A percentile compares a stretch with the other conserved stretches of the same genome.
phyloP scores from a whole-genome alignment of 2,797 vertebrate genomes.

The Geotria australis region DNA sequence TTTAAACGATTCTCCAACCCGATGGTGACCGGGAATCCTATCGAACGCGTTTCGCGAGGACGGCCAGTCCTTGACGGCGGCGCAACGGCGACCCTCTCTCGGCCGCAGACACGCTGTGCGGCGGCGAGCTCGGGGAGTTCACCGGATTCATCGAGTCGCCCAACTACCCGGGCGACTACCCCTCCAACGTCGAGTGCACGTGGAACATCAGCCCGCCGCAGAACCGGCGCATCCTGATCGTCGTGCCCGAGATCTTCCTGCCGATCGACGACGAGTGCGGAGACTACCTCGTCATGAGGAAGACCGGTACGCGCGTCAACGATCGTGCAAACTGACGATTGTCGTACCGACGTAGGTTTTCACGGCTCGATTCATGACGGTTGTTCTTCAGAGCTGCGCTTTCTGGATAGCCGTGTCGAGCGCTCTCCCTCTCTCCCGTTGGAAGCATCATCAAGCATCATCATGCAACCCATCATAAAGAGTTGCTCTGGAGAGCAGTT shows the following conservation, averaged over 20 bases:
- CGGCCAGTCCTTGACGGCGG: too few relatives aligned
- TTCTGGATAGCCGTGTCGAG: too few relatives aligned
- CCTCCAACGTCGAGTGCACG: constrained; percentile 66
- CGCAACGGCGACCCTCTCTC: background rate
- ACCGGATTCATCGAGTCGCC: constrained; percentile 84
- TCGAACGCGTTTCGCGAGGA: too few relatives aligned
- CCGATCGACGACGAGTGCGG: constrained; percentile 92
- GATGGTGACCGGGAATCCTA: too few relatives aligned
- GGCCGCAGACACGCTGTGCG: constrained; percentile 50
- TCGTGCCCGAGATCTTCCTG: constrained; percentile 84
- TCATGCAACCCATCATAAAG: too few relatives aligned
- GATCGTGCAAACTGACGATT: too few relatives aligned
- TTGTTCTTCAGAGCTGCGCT: too few relatives aligned
- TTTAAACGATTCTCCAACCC: background rate
- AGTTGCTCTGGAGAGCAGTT: too few relatives aligned
- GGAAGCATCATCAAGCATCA: too few relatives aligned
- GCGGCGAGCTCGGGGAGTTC: constrained; percentile 71
- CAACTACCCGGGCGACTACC: constrained; percentile 90
- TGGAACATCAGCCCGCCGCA: constrained; percentile 80
- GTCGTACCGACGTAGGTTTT: too few relatives aligned
- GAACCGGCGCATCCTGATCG: constrained; percentile 76
- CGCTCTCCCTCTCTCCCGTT: too few relatives aligned
- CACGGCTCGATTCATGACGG: too few relatives aligned
- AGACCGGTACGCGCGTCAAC: constrained; percentile 43
- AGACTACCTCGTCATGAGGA: constrained; percentile 90